phyloP scores from a whole-genome alignment of 2,113 vertebrate genomes.

The Lophotis ruficrista region DNA sequence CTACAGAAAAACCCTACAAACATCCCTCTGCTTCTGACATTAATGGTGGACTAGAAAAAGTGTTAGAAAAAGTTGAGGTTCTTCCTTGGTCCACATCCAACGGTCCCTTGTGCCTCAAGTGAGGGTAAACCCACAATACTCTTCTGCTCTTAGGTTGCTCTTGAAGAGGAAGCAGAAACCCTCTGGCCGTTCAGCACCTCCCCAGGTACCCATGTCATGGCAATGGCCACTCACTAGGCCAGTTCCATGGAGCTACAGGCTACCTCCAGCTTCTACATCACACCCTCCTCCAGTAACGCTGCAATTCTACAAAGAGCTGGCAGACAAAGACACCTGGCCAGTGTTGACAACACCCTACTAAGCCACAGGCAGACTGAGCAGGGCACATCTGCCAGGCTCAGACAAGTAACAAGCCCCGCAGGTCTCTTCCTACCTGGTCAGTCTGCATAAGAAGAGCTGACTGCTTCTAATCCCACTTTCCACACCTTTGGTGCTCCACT shows the following conservation, averaged over 20 bases:
- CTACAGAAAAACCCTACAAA: not conserved
- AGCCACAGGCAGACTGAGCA: not conserved
- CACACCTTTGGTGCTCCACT: not conserved
- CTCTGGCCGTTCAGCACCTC: not conserved
- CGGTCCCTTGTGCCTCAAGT: not conserved
- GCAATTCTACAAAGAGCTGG: not conserved
- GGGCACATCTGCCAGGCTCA: not conserved
- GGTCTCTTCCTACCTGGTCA: not conserved
- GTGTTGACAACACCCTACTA: not conserved
- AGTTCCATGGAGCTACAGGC: not conserved
- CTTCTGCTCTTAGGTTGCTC: not conserved
- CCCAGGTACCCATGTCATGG: accelerated
- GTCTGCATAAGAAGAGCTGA: not conserved
- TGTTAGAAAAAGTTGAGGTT: not conserved
- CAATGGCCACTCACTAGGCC: not conserved
- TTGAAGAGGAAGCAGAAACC: not conserved
- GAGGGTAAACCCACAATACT: not conserved
- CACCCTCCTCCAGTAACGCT: not conserved
- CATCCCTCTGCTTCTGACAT: not conserved
- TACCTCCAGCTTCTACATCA: not conserved
- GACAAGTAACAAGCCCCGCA: not conserved
- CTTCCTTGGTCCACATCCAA: not conserved
- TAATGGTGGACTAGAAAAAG: not conserved
- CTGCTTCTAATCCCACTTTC: not conserved
- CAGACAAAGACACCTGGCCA: not conserved